Evolutionary conservation across 2,888 invertebrate genomes (phyloP), one percentile per base, ranked within the genome.

Genomic region (Apamea anceps): DNA sequence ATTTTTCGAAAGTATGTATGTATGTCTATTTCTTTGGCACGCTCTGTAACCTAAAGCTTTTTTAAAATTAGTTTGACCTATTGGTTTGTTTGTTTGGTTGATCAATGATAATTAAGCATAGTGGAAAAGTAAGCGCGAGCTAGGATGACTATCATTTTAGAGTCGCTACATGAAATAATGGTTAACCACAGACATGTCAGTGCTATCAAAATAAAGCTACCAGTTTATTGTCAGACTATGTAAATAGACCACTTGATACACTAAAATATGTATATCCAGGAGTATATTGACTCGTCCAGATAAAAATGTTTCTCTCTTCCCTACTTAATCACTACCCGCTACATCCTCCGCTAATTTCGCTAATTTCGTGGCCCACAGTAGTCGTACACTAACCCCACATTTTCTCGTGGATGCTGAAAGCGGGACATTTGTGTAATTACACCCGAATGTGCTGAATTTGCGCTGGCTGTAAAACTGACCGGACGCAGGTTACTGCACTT

Each of bases 341-440:
- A 1, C 10, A n/a, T 15, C n/a, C 0, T 2, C 6, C 74, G 78
- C 77, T 75, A 12, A 0, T 73, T 78, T 82, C 74, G 78, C 77
- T 75, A 12, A 0, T 73, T 78, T 82, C 1, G n/a, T 70, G 80
- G 85, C 89, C 21, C 45, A 77, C 15, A 57, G 62, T 48, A 63
- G 32, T 77, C 37, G 67, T 65, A 77, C 60, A 79, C 72, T 81
- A 82, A 85, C 77, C 76, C 66, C 65, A 72, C 74, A 88, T 82
- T 86, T 80, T 72, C 77, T 25, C 51, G 60, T 81, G 79, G 45
- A 72, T 62, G 82, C 75, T 81, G 77, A 75, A 75, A 79, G 54
- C 72, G 66, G 67, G 72, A 73, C 72, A 81, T 79, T 89, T 72
- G 79, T 81, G 63, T 80, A 81, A 89, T 87, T 87, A 84, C 75